Base-by-base conservation (phyloP, 1,140 invertebrate genomes). In the Euborellia annulipes region DNA sequence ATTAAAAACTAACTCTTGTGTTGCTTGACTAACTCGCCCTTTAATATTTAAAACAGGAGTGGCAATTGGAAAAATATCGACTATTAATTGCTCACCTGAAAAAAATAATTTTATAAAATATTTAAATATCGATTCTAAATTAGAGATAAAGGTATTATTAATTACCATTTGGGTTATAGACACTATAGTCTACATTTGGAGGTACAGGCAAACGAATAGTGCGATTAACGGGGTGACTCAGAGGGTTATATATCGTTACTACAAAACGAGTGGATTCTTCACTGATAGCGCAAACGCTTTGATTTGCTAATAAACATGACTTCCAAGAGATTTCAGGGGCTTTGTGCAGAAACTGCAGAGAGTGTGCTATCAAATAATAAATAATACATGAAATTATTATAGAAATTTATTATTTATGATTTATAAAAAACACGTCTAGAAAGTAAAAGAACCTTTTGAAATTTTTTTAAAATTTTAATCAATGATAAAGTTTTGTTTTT, bases 61-160 rank as follows among this genome's bases (percentile, higher is more conserved):
- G 1, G 78, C 68, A 13, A 86, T 62, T 0, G 79, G 73, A 0
- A 82, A 58, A 1, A 81, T 51, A 57, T 85, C 77, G 11, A 67
- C 66, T 13, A 57, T 49, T 22, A 79, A 55, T 49, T 63, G 61
- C 36, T 63, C 38, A 30, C 55, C 60, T 61, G 41, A 4, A 47
- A 43, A 30, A 16, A 37, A 50, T n/a, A 42, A 34, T 20, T 20
- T 17, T 18, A 7, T 6, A 21, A 41, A 23, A 17, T 44, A 21
- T 47, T 43, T 13, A 21, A 34, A 36, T 36, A 16, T 45, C 14
- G 36, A 7, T 3, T 17, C 7, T 32, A 45, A 19, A 8, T 11
- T 19, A 30, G 42, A 39, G 44, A n/a, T 20, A 19, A 11, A 11
- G 6, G 32, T 17, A 27, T 27, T 27, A 27, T 27, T 27, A 27